Conservation (phyloP, 35 echinoderm and acorn worm species). For the Holothuria glaberrima region DNA sequence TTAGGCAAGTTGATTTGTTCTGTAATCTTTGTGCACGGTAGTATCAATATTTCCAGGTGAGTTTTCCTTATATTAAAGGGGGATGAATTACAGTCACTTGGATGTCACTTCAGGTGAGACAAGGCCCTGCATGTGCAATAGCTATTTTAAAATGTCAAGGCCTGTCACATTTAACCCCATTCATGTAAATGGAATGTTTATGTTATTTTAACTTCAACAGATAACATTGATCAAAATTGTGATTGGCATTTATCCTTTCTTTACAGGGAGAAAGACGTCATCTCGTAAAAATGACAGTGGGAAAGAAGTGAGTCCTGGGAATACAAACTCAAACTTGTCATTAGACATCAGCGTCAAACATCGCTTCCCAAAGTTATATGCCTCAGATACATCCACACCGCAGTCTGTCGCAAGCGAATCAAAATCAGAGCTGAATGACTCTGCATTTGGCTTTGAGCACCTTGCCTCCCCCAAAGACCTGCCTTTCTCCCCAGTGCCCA, state of each 20-base stretch:
- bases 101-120: no score
- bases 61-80: no score
- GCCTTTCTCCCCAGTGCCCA: conserved; percentile 55
- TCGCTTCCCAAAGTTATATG: conserved; percentile 61
- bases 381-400: conserved; percentile 69
- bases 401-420: conserved; percentile 38
- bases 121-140: no score
- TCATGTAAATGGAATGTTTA: neutral
- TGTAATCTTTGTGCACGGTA: no score
- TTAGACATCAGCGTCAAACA: neutral
- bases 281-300: neutral
- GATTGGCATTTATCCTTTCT: neutral
- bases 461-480: conserved; percentile 42
- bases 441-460: conserved; percentile 61
- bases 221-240: neutral
- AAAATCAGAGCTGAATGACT: conserved; percentile 65
- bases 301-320: neutral
- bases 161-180: no score
- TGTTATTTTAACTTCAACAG: neutral
- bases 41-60: no score
- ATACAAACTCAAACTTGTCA: conserved; percentile 17
- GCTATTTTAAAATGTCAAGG: no score
- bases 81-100: no score
- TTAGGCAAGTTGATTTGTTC: no score
- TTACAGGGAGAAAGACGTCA: neutral